Evolutionary conservation across 1,140 invertebrate species (phyloP).

Genomic region (Drosophila lowei): DNA sequence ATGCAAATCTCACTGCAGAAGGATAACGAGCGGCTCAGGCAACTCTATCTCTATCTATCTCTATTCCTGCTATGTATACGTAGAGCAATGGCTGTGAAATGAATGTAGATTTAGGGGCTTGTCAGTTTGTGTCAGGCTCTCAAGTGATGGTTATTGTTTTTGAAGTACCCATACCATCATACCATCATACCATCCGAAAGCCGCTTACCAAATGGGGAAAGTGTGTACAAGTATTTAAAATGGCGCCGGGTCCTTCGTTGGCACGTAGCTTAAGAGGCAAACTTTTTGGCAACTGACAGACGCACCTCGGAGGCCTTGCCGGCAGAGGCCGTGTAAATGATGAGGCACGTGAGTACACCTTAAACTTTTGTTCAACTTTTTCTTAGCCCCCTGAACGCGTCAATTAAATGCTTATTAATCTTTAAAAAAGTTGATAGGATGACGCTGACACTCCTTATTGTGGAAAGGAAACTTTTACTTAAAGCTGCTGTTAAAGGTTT

Average conservation of each 20-base stretch:
- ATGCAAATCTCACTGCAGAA: constrained; percentile 53
- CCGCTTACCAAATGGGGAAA: constrained; percentile 47
- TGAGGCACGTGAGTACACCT: constrained; percentile 43
- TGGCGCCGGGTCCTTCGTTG: constrained; percentile 19
- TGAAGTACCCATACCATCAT: constrained; percentile 12
- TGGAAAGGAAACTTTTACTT: not conserved
- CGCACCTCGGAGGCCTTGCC: constrained; percentile 1
- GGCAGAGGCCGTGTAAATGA: constrained; percentile 31
- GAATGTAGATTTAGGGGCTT: constrained; percentile 27
- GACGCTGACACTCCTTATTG: constrained; percentile 3
- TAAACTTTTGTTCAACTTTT: constrained; percentile 48
- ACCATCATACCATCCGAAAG: constrained; percentile 19
- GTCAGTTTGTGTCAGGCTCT: constrained; percentile 64
- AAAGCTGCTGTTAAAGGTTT: not conserved
- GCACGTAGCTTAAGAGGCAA: constrained; percentile 25
- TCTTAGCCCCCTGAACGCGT: constrained; percentile 29
- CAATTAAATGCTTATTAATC: constrained; percentile 65
- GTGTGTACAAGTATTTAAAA: constrained; percentile 62
- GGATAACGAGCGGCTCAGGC: constrained; percentile 23
- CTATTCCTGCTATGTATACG: constrained; percentile 28
- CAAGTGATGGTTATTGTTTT: constrained; percentile 67
- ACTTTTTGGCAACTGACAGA: constrained; percentile 65
- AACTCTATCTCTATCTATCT: not conserved
- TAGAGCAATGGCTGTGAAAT: constrained; percentile 40
- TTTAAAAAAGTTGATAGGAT: constrained; percentile 29